Evolutionary conservation across 2,797 vertebrate genomes (phyloP), one percentile per base, ranked within the genome.

Genomic region (Threskiornis aethiopicus): DNA sequence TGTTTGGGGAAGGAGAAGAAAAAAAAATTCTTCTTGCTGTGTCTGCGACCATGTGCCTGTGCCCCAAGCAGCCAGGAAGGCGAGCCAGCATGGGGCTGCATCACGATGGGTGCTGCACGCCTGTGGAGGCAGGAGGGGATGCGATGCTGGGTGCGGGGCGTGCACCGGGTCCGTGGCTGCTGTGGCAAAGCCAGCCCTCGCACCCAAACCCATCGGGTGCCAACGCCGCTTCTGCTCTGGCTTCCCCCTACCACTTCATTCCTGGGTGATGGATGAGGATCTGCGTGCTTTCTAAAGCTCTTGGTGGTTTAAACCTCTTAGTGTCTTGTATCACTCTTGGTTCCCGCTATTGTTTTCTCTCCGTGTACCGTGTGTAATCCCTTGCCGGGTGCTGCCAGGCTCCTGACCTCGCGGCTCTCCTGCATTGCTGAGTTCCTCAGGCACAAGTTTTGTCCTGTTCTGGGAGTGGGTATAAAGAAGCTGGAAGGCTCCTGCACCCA

Each of bases 361-460:
- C 81, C 13, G 0, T 39, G 69, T 76, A 65, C 79, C 11, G 5
- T 89, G 75, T 51, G 81, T 87, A 89, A 94, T 93, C 61, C 72
- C n/a, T 52, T 5, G 31, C 55, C 1, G 9, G 66, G 44, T 1
- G 42, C 84, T 91, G 84, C 82, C 91, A 44, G 69, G 42, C 58
- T 85, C 42, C 90, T 80, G 90, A 93, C 86, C 89, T 89, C 10
- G 2, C 11, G 0, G 65, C 70, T 88, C 66, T 79, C 67, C 84
- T 73, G 73, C 65, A 39, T 49, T 2, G 5, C 69, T 0, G 14
- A 87, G 75, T 42, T 95, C 89, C 90, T 64, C 10, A 1, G 62
- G 84, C 31, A 0, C 94, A 92, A 96, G 96, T 95, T 90, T 94
- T 91, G 90, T 97, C 96, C 92, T 97, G 96, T 89, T 91, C 83